Evolutionary conservation across 2,797 vertebrate species (phyloP).

Genomic region (Threskiornis aethiopicus): DNA sequence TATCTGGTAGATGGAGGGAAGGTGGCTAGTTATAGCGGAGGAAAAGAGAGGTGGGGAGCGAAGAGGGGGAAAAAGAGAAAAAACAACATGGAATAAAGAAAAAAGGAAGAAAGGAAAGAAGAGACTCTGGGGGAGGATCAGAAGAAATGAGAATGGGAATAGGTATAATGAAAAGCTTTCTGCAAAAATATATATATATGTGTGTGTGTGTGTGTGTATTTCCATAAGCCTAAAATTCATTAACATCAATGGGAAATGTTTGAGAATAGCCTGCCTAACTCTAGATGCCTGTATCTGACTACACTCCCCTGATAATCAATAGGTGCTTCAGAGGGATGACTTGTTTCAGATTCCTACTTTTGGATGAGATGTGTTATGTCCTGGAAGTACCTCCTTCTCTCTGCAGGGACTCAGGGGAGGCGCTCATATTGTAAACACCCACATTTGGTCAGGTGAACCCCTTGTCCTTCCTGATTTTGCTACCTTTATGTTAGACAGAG

Average conservation of each 20-base stretch:
- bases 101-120: neutral
- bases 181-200: neutral
- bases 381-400: neutral
- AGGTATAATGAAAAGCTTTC: neutral
- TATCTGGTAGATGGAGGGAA: neutral
- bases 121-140: neutral
- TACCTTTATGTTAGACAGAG: neutral
- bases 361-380: neutral
- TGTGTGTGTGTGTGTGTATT: too few relatives aligned
- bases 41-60: neutral
- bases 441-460: fast-evolving
- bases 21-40: neutral
- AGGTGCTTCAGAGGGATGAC: neutral
- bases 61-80: neutral
- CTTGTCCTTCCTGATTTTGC: neutral
- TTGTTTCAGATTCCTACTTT: neutral
- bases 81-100: neutral
- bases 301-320: neutral
- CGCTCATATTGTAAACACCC: neutral
- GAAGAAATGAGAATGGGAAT: neutral
- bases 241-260: neutral
- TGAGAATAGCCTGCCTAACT: neutral
- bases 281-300: neutral
- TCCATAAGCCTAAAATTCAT: neutral
- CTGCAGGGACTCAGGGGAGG: neutral